These are phyloP conservation scores for Notocelia uddmanniana DNA, from an alignment of 2,888 invertebrate genomes.

Conservation along the genomic window DNA sequence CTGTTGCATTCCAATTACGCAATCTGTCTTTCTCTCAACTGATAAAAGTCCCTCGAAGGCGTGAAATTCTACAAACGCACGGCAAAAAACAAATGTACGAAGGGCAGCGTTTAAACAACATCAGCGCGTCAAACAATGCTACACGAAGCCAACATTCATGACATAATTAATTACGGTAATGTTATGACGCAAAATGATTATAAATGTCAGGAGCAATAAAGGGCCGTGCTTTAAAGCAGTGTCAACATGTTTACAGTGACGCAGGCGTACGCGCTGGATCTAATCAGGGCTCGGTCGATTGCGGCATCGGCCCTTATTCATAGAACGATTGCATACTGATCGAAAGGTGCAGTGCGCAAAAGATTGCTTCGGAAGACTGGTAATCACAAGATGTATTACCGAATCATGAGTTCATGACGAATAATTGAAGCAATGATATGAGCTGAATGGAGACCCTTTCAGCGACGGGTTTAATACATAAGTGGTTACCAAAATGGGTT, in stretches of 20 bases:
- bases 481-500: no score
- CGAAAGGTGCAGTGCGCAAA: conserved; percentile 77
- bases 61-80: conserved; percentile 12
- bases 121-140: conserved; percentile 37
- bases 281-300: conserved; percentile 64
- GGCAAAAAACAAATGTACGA: conserved; percentile 2
- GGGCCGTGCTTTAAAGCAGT: conserved; percentile 21
- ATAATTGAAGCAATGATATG: no score
- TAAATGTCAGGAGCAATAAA: conserved; percentile 31
- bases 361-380: conserved; percentile 41
- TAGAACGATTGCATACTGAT: conserved; percentile 56
- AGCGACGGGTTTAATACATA: no score
- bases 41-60: conserved; percentile 14
- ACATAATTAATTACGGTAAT: conserved; percentile 36
- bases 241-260: conserved; percentile 48
- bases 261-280: conserved; percentile 56
- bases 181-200: conserved; percentile 40
- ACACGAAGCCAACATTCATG: conserved; percentile 31
- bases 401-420: background rate
- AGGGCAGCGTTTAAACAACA: conserved; percentile 12
- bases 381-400: conserved; percentile 9
- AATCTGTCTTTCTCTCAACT: background rate
- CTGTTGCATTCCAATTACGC: conserved; percentile 5
- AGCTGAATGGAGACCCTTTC: no score
- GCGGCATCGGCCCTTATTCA: conserved; percentile 69